A percentile compares a stretch with the other conserved stretches of the same genome.
These are phyloP conservation scores for Eidolon helvum DNA, from an alignment of 2,113 vertebrate genomes.

Conservation along the genomic window DNA sequence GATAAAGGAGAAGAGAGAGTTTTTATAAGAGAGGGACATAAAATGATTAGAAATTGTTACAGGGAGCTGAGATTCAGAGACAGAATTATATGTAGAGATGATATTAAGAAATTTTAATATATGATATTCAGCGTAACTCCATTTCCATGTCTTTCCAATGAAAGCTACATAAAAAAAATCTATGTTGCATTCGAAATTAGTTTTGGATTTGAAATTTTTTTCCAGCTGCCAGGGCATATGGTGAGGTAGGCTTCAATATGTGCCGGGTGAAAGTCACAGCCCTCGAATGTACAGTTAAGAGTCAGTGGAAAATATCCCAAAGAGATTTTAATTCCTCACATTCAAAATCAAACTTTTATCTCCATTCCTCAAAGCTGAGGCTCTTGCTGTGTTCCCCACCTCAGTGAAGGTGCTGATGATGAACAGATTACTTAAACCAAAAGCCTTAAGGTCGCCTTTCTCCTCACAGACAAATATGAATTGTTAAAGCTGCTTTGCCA, in stretches of 20 bases:
- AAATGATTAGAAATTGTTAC: neutral
- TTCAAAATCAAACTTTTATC: neutral
- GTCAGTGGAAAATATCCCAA: neutral
- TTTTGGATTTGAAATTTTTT: neutral
- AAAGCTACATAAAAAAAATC: neutral
- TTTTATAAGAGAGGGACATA: neutral
- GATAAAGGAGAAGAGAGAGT: accelerated
- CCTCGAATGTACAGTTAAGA: neutral
- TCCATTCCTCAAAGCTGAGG: neutral
- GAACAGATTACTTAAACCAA: neutral
- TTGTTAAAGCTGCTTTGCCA: neutral
- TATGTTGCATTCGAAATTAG: neutral
- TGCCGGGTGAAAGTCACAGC: neutral
- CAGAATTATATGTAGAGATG: neutral
- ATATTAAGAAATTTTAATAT: neutral
- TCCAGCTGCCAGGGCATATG: neutral
- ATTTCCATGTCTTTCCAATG: neutral
- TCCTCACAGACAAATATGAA: neutral
- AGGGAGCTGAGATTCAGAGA: neutral
- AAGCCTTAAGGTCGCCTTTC: neutral
- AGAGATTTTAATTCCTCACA: neutral
- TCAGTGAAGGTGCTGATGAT: neutral
- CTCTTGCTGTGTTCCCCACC: neutral
- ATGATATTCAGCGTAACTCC: neutral
- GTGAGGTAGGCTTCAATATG: neutral